phyloP scores from a whole-genome alignment of 2,797 vertebrate genomes.

The Malacoraja senta region DNA sequence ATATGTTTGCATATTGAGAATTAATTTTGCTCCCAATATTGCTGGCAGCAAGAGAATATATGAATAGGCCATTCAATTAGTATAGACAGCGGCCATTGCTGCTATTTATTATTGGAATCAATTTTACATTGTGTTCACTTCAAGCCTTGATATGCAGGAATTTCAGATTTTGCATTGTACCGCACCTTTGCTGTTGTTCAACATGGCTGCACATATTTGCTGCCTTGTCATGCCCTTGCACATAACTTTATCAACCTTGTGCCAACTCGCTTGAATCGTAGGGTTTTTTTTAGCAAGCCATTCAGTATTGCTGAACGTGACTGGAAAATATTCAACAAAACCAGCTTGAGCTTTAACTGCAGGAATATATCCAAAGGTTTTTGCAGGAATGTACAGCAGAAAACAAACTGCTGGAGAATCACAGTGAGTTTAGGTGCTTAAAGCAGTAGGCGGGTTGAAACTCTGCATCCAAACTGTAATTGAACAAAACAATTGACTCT shows the following conservation, averaged over 20 bases:
- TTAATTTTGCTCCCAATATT: conserved; percentile 3
- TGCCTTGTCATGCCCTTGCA: background rate
- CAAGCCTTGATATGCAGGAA: background rate
- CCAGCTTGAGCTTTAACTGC: background rate
- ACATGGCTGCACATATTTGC: background rate
- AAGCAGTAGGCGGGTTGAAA: too few species aligned
- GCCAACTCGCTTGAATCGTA: background rate
- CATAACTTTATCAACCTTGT: conserved; percentile 1
- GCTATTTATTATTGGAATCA: background rate
- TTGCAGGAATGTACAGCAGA: too few species aligned
- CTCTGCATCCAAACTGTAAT: too few species aligned
- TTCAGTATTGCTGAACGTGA: background rate
- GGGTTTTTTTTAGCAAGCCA: too few species aligned
- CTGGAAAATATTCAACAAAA: background rate
- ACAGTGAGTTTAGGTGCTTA: too few species aligned
- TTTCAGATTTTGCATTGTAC: conserved; percentile 1
- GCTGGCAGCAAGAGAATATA: background rate
- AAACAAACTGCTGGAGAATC: too few species aligned
- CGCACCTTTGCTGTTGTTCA: background rate
- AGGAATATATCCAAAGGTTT: too few species aligned
- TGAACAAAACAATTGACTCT: background rate
- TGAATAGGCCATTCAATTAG: background rate
- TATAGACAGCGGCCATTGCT: background rate
- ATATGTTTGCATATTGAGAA: background rate
- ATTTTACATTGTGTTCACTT: background rate